phyloP scores from a whole-genome alignment of 2,797 vertebrate species.

The Neopelma chrysocephalum region DNA sequence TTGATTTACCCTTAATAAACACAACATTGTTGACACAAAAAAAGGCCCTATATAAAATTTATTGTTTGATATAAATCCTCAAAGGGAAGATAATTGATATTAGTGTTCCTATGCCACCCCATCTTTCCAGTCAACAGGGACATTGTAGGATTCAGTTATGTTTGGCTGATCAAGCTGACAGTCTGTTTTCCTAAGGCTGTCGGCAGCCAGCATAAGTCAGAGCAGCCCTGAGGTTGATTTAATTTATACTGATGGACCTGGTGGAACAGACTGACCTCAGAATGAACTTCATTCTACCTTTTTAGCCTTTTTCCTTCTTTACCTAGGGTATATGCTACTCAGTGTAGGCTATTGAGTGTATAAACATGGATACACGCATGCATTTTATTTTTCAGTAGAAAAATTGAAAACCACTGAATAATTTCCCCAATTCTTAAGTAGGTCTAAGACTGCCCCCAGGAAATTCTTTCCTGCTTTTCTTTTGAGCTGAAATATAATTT shows the following conservation, averaged over 20 bases:
- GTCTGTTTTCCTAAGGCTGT: neutral
- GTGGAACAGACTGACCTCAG: constrained; percentile 24
- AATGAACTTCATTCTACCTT: constrained; percentile 22
- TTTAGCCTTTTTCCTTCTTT: neutral
- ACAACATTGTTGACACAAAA: neutral
- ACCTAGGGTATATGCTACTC: neutral
- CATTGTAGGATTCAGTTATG: neutral
- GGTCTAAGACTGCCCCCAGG: constrained; percentile 16
- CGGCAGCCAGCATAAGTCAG: constrained; percentile 22
- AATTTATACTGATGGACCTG: constrained; percentile 27
- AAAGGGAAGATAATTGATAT: neutral
- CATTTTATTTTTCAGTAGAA: neutral
- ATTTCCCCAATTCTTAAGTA: neutral
- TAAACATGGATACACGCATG: neutral
- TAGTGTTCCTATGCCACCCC: neutral
- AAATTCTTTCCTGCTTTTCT: neutral
- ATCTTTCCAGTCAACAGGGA: neutral
- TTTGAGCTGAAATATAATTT: neutral
- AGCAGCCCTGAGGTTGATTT: neutral
- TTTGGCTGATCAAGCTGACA: constrained; percentile 15
- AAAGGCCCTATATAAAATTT: neutral
- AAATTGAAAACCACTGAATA: neutral
- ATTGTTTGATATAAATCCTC: neutral
- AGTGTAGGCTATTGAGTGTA: neutral
- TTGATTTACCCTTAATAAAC: neutral